Evolutionary conservation across 2,888 invertebrate species (phyloP), one percentile per base, ranked within the genome.

Genomic region (Agrilus mali): DNA sequence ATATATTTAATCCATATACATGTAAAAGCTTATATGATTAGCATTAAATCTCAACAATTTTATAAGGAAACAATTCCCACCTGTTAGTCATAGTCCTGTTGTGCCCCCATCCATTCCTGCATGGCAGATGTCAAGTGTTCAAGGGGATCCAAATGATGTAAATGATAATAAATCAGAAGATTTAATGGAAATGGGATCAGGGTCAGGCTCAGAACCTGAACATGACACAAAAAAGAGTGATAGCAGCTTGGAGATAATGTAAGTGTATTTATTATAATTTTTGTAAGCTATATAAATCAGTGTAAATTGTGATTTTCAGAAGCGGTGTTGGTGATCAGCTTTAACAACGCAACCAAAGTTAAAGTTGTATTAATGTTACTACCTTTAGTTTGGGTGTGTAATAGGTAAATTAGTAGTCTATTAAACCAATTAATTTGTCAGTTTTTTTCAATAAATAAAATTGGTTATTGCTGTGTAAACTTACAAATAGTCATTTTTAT

Each of bases 11-110:
- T 10, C 3, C 8, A 10, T 40, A 8, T 16, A 17, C 20, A 16
- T 41, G 2, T 17, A 14, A 35, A 35, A 7, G n/a, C 12, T 33
- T 6, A n/a, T 35, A 14, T 16, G 10, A 35, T 14, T 36, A 16
- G 16, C 27, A 35, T 35, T 41, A 20, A 40, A 32, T 36, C 41
- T 33, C 38, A 50, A 36, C 22, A 17, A 47, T 47, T 38, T 51
- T 52, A 15, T 42, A 50, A 83, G 86, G 57, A 86, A 86, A 64
- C 86, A 86, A 67, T 87, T 87, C 64, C 82, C 86, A 15, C 74
- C 78, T 10, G 74, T 84, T 3, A 67, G 70, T 35, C 75, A 72
- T 54, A 65, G 70, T 10, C 71, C 78, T 2, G 67, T 74, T 1
- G 74, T 77, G 20, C 77, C 78, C 1, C 76, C 80, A 1, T 83